Conservation (phyloP, 1,140 invertebrate genomes). For the Battus philenor region DNA sequence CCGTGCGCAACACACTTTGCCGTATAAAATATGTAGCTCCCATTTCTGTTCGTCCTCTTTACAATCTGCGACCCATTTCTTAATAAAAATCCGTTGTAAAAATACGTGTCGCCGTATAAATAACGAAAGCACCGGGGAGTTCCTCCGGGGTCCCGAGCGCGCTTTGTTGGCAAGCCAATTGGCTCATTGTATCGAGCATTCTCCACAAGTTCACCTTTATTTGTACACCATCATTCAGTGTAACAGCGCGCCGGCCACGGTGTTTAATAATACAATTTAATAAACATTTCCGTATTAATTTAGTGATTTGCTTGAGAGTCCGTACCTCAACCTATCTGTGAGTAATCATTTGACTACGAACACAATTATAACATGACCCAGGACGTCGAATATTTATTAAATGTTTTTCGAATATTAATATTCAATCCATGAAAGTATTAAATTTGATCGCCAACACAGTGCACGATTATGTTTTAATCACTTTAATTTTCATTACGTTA, state of each 20-base stretch:
- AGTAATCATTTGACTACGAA: no score
- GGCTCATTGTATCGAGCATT: constrained; percentile 34
- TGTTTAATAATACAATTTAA: constrained; percentile 6
- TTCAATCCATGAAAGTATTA: background rate
- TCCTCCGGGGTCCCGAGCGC: constrained; percentile 18
- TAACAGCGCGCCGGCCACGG: constrained; percentile 6
- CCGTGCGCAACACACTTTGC: constrained; percentile 45
- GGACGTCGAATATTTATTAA: no score
- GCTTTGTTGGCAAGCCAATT: constrained; percentile 38
- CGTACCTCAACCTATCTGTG: no score
- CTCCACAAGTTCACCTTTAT: constrained; percentile 13
- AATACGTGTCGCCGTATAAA: constrained; percentile 22
- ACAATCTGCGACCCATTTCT: constrained; percentile 40
- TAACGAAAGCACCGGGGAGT: constrained; percentile 20
- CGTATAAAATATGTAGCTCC: constrained; percentile 50
- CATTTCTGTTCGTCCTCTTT: constrained; percentile 35
- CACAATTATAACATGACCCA: no score
- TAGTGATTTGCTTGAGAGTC: no score
- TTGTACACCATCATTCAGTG: constrained; percentile 11
- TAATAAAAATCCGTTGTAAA: constrained; percentile 24
- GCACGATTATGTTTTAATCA: background rate
- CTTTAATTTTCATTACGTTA: no score
- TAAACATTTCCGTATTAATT: no score
- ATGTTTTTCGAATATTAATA: background rate
- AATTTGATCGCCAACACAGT: background rate